Base-by-base conservation (phyloP, 2,888 invertebrate species). In the Netelia inedita region DNA sequence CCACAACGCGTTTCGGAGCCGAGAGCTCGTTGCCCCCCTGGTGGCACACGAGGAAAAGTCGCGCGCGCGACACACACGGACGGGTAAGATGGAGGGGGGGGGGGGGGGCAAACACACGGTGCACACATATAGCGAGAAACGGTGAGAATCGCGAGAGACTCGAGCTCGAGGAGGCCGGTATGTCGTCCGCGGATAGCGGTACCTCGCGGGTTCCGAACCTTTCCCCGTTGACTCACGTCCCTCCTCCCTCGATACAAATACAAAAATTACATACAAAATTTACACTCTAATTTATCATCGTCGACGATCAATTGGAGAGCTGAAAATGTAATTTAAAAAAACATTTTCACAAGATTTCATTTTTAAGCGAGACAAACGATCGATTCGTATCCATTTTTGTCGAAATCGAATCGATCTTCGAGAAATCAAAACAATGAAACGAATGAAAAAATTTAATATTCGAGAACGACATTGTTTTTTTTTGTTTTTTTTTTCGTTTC, bases 111-210 rank as follows among this genome's bases (percentile, higher is more conserved):
- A 19, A 14, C 11, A 19, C 19, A 57, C 19, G n/a, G 8, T 55
- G 6, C 55, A 57, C 14, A 19, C 57, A 57, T 23, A 23, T 28
- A 28, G 28, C 28, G 28, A 28, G 28, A 28, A 28, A 28, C 28
- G 61, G 23, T 23, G 61, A 35, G 71, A 65, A 55, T 66, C 53
- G 71, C 63, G 71, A 78, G 78, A 82, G 55, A 57, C 53, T 79
- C 79, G 82, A 85, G 83, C 46, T 68, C 65, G 65, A 74, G 65
- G 73, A 85, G 88, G 91, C 90, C 91, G 91, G 91, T 91, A 91
- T 92, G 91, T 92, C 91, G 90, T 90, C 88, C 90, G 89, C 89
- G 91, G 89, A 92, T 93, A 92, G 92, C 92, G 92, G 92, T 93
- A 93, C 87, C 88, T 89, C 82, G 80, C 46, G 78, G 69, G 50